Evolutionary conservation across 37 sponge, comb jelly and placozoan species (phyloP).

Genomic region (Amphimedon queenslandica): DNA sequence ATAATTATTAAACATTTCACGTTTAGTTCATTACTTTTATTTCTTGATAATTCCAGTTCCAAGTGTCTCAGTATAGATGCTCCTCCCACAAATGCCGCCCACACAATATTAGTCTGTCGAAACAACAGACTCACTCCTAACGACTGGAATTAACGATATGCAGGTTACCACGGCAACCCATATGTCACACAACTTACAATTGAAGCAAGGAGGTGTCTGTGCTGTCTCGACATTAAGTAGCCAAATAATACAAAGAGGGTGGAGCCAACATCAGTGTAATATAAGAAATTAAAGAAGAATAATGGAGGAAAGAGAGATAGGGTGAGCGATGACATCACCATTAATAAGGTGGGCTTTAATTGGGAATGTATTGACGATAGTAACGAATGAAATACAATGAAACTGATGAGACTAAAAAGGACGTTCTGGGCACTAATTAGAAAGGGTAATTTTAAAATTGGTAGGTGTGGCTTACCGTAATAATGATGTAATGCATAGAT

Average conservation of each 20-base stretch:
- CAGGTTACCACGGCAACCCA: not conserved
- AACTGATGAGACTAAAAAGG: not conserved
- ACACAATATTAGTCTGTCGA: conserved; percentile 88
- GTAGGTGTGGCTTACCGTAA: too few relatives aligned
- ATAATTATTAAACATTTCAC: too few relatives aligned
- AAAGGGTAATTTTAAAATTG: too few relatives aligned
- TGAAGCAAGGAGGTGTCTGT: conserved; percentile 49
- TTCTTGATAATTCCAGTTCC: conserved; percentile 10
- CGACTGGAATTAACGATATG: conserved; percentile 23
- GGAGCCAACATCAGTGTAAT: conserved; percentile 93
- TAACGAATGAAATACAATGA: not conserved
- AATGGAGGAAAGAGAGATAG: conserved; percentile 75
- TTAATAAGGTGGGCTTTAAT: not conserved
- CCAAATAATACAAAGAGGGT: conserved; percentile 69
- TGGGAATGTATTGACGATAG: not conserved
- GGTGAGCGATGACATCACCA: conserved; percentile 47
- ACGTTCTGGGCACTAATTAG: not conserved
- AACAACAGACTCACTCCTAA: conserved; percentile 54
- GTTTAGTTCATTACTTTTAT: conserved; percentile 6
- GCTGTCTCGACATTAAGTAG: conserved; percentile 44
- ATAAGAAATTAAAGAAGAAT: conserved; percentile 92
- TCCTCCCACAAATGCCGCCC: conserved; percentile 84
- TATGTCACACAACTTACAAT: conserved; percentile 51
- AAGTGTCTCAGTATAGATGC: conserved; percentile 20
- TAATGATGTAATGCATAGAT: too few relatives aligned